phyloP scores from a whole-genome alignment of 2,113 vertebrate species.

The Epinephelus fuscoguttatus region DNA sequence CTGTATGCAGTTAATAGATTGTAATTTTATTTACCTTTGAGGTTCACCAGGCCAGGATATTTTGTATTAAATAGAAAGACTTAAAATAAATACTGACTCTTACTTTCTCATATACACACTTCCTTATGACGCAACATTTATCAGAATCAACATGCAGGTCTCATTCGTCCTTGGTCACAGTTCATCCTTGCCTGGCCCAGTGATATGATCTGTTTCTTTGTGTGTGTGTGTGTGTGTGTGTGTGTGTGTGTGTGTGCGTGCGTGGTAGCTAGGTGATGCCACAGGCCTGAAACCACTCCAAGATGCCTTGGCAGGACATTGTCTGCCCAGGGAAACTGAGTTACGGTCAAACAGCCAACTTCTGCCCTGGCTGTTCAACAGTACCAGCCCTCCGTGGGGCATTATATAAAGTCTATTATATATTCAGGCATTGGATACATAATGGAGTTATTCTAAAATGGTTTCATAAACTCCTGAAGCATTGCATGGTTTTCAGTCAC shows the following conservation, averaged over 20 bases:
- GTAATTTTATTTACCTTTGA: background rate
- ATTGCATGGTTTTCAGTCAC: conserved; percentile 10
- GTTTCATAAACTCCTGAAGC: background rate
- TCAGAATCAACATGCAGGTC: conserved; percentile 23
- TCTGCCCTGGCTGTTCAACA: background rate
- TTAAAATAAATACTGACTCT: background rate
- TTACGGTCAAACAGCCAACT: conserved; percentile 16
- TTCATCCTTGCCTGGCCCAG: conserved; percentile 8
- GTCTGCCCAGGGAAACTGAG: conserved; percentile 20
- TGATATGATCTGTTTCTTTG: conserved; percentile 20
- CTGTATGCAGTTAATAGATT: background rate
- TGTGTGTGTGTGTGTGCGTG: conserved; percentile 10
- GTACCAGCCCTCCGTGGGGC: background rate
- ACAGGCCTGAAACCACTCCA: conserved; percentile 42
- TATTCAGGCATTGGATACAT: conserved; percentile 11
- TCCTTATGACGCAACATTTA: conserved; percentile 9
- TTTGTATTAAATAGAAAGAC: background rate
- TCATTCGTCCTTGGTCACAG: conserved; percentile 31
- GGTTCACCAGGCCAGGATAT: background rate
- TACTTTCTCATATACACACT: background rate
- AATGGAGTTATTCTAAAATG: background rate
- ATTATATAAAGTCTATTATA: background rate
- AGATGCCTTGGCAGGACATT: conserved; percentile 42
- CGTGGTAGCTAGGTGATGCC: conserved; percentile 7
- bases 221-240: conserved; percentile 19